Percentiles rank a stretch among this genome's conserved stretches.
These are phyloP conservation scores for Calyptommatus sinebrachiatus DNA, from an alignment of 2,113 vertebrate genomes.

Conservation along the genomic window DNA sequence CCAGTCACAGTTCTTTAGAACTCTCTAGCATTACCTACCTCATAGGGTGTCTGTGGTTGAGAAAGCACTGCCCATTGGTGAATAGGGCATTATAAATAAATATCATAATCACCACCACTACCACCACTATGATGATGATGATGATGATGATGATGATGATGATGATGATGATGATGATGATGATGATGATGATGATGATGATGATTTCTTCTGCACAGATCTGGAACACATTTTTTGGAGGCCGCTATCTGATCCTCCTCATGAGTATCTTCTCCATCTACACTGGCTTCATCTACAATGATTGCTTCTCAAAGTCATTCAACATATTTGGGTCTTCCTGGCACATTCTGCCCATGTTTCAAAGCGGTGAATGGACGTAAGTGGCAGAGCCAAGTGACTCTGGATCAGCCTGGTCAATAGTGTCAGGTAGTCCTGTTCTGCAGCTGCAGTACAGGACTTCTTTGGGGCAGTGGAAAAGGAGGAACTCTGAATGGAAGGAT, in stretches of 20 bases:
- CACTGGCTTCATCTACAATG: slow-evolving; percentile 97
- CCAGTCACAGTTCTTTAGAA: too few species aligned
- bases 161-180: too few species aligned
- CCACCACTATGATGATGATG: too few species aligned
- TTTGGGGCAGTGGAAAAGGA: not conserved
- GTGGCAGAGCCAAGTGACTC: slow-evolving; percentile 43
- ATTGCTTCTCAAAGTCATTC: slow-evolving; percentile 96
- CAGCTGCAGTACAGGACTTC: too few species aligned
- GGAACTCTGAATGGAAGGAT: not conserved
- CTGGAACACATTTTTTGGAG: slow-evolving; percentile 89
- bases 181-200: too few species aligned
- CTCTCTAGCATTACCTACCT: too few species aligned
- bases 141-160: too few species aligned
- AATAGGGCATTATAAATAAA: too few species aligned
- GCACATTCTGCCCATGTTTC: slow-evolving; percentile 91
- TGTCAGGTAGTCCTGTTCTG: too few species aligned
- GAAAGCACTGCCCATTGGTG: too few species aligned
- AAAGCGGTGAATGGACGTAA: slow-evolving; percentile 89
- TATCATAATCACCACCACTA: too few species aligned
- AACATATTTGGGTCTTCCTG: slow-evolving; percentile 96
- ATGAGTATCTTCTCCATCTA: slow-evolving; percentile 97
- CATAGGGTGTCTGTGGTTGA: too few species aligned
- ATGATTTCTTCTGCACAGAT: slow-evolving; percentile 78
- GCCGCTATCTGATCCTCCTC: slow-evolving; percentile 92
- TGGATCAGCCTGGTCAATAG: not conserved